Evolutionary conservation across 2,888 invertebrate genomes (phyloP).

Genomic region (Rhaphigaster nebulosa): DNA sequence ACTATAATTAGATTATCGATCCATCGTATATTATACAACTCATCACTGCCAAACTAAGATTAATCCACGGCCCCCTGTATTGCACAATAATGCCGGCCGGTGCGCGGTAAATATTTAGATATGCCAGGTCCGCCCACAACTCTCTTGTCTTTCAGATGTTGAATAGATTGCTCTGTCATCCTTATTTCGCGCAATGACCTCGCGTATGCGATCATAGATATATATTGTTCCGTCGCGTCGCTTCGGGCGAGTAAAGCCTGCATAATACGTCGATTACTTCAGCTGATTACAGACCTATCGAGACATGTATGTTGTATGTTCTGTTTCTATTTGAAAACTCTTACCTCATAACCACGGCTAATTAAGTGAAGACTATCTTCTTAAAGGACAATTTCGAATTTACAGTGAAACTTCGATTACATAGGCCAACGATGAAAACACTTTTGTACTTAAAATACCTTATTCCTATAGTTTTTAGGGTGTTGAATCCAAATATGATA

Average conservation of each 20-base stretch:
- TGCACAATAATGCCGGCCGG: neutral
- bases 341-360: neutral
- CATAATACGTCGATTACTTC: neutral
- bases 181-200: conserved; percentile 38
- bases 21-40: conserved; percentile 16
- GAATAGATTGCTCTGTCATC: neutral
- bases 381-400: too few relatives aligned
- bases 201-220: conserved; percentile 10
- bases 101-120: neutral
- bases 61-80: neutral
- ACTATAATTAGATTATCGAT: conserved; percentile 27
- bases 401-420: too few relatives aligned
- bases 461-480: too few relatives aligned
- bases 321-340: neutral
- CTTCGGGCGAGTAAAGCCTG: neutral
- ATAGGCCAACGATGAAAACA: too few relatives aligned
- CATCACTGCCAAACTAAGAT: neutral
- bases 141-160: neutral
- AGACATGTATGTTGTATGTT: neutral
- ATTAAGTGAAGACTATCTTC: neutral
- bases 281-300: neutral
- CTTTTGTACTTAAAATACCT: too few relatives aligned
- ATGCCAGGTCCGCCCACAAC: neutral
- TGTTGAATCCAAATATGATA: too few relatives aligned
- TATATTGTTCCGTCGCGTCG: neutral